Evolutionary conservation across 1,140 invertebrate species (phyloP).

Genomic region (Bombus waltoni): DNA sequence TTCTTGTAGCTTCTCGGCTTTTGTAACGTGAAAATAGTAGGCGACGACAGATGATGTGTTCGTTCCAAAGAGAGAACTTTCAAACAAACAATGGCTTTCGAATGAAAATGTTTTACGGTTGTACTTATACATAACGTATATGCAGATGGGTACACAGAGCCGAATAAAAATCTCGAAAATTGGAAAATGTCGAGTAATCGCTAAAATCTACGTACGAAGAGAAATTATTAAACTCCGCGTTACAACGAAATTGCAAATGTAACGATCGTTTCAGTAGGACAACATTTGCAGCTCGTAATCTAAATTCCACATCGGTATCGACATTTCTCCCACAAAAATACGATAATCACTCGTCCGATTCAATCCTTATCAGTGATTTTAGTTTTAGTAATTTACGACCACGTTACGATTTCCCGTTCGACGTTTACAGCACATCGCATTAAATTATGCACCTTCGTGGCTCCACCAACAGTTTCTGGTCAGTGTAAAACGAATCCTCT

Average conservation of each 20-base stretch:
- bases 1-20: not conserved
- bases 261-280: too few species aligned
- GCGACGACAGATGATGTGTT: not conserved
- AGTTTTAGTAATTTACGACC: not conserved
- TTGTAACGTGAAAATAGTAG: not conserved
- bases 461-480: not conserved
- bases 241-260: too few species aligned
- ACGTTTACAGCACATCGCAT: not conserved
- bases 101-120: not conserved
- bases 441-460: conserved; percentile 24
- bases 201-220: too few species aligned
- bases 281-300: too few species aligned
- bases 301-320: too few species aligned
- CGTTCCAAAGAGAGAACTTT: not conserved
- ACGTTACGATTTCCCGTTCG: not conserved
- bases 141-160: too few species aligned
- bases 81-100: not conserved
- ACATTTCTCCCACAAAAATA: too few species aligned
- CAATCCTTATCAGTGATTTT: not conserved
- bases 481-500: not conserved
- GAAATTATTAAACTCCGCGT: too few species aligned
- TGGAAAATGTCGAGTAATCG: too few species aligned
- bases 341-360: too few species aligned
- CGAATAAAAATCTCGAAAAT: too few species aligned
- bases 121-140: too few species aligned